Evolutionary conservation across 1,140 invertebrate species (phyloP).

Genomic region (Pinna nobilis): DNA sequence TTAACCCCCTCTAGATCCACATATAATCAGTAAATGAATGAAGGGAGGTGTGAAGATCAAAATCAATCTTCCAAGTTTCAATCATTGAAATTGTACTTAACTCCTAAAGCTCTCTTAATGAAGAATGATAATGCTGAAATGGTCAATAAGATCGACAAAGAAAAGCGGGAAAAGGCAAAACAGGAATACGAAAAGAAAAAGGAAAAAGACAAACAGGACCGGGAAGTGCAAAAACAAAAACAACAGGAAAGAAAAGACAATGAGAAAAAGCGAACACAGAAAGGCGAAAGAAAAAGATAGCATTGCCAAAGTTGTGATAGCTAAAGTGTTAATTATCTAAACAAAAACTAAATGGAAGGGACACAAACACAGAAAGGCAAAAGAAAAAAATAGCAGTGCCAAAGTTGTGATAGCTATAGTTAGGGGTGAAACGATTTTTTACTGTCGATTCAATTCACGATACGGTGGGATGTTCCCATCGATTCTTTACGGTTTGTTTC

Average conservation of each 20-base stretch:
- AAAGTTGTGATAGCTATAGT: no score
- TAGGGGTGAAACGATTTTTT: no score
- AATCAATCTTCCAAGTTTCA: not conserved
- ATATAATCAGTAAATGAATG: no score
- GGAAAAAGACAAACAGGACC: slow-evolving; percentile 63
- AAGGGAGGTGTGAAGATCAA: not conserved
- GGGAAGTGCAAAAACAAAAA: slow-evolving; percentile 61
- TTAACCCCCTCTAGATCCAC: no score
- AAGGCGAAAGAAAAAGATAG: slow-evolving; percentile 57
- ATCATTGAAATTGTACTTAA: not conserved
- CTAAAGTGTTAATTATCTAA: no score
- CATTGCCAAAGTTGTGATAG: no score
- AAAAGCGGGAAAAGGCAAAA: slow-evolving; percentile 54
- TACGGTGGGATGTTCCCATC: no score
- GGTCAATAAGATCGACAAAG: slow-evolving; percentile 41
- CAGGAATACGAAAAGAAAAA: slow-evolving; percentile 61
- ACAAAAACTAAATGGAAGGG: no score
- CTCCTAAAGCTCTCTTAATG: slow-evolving; percentile 17
- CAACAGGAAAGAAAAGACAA: slow-evolving; percentile 59
- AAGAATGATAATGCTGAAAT: slow-evolving; percentile 45
- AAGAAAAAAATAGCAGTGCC: no score
- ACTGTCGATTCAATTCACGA: no score
- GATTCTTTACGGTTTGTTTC: no score
- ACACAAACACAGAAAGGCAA: no score
- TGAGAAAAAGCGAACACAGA: slow-evolving; percentile 66